These are phyloP conservation scores for Hirudo medicinalis DNA, from an alignment of 1,140 invertebrate genomes.

Conservation along the genomic window DNA sequence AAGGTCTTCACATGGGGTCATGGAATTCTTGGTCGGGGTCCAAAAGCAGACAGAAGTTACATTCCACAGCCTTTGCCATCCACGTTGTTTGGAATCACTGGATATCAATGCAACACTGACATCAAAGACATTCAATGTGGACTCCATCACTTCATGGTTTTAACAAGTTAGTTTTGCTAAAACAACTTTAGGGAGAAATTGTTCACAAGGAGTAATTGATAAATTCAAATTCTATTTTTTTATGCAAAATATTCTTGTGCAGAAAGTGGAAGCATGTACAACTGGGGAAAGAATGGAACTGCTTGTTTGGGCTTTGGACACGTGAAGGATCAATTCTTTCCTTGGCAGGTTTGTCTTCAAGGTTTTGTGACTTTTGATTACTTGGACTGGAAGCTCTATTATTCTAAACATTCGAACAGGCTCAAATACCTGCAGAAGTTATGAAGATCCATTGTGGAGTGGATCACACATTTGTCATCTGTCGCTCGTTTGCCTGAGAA, in stretches of 20 bases:
- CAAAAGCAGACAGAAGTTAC: slow-evolving; percentile 51
- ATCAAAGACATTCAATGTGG: slow-evolving; percentile 51
- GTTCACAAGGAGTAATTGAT: neutral
- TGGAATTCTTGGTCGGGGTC: slow-evolving; percentile 76
- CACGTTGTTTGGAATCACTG: slow-evolving; percentile 68
- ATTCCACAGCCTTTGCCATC: slow-evolving; percentile 59
- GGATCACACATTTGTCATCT: slow-evolving; percentile 67
- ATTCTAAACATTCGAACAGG: slow-evolving; percentile 37
- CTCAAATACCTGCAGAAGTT: slow-evolving; percentile 59
- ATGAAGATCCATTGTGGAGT: slow-evolving; percentile 61
- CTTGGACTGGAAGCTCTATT: neutral
- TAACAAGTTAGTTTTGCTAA: slow-evolving; percentile 45
- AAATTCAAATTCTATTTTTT: neutral
- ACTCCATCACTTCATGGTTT: slow-evolving; percentile 61
- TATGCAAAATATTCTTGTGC: slow-evolving; percentile 26
- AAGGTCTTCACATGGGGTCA: slow-evolving; percentile 82
- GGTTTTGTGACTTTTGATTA: neutral
- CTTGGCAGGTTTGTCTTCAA: slow-evolving; percentile 54
- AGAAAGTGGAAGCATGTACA: slow-evolving; percentile 61
- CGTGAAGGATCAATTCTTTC: slow-evolving; percentile 69
- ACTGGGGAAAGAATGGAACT: slow-evolving; percentile 74
- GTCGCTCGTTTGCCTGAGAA: slow-evolving; percentile 51
- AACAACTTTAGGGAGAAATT: neutral
- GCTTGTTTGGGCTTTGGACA: slow-evolving; percentile 69
- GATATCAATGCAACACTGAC: slow-evolving; percentile 55